Evolutionary conservation across 1,140 invertebrate genomes (phyloP).

Genomic region (Nebria ingens): DNA sequence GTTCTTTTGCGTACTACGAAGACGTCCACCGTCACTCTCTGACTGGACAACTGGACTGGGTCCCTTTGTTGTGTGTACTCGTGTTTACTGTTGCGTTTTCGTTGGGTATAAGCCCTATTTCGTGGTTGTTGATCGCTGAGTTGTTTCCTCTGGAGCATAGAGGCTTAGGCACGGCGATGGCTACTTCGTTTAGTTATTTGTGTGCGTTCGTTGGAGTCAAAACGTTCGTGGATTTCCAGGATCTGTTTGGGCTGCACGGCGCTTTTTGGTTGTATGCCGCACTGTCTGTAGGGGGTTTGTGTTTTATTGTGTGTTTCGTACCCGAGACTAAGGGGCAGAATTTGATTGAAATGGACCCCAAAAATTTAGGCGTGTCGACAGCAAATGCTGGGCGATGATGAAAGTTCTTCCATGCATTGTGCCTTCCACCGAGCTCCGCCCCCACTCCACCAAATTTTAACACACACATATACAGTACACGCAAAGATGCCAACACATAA

Average conservation of each 20-base stretch:
- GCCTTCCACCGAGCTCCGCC: conserved; percentile 5
- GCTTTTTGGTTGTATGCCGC: conserved; percentile 84
- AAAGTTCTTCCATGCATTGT: background rate
- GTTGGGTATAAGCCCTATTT: conserved; percentile 81
- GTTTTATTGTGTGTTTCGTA: conserved; percentile 75
- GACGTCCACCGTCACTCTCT: conserved; percentile 35
- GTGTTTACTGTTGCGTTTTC: conserved; percentile 77
- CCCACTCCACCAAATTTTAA: background rate
- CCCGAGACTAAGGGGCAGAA: conserved; percentile 84
- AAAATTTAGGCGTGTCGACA: conserved; percentile 18
- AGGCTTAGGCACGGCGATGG: conserved; percentile 70
- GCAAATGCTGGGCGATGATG: background rate
- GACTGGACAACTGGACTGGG: conserved; percentile 41
- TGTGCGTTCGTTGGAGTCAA: conserved; percentile 83
- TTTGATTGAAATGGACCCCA: conserved; percentile 77
- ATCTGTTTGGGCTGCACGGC: conserved; percentile 62
- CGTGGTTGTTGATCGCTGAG: conserved; percentile 78
- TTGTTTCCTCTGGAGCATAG: conserved; percentile 77
- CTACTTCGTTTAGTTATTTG: conserved; percentile 75
- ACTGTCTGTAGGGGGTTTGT: conserved; percentile 67
- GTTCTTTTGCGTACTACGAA: conserved; percentile 68
- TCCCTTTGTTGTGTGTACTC: conserved; percentile 68
- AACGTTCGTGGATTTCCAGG: conserved; percentile 73
- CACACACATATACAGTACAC: background rate
- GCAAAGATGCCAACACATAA: no score